Percentiles rank a stretch among this genome's conserved stretches.
These are phyloP conservation scores for Hydrozoanthus gracilis DNA, from an alignment of 92 coral and sea anemone species.

Conservation along the genomic window DNA sequence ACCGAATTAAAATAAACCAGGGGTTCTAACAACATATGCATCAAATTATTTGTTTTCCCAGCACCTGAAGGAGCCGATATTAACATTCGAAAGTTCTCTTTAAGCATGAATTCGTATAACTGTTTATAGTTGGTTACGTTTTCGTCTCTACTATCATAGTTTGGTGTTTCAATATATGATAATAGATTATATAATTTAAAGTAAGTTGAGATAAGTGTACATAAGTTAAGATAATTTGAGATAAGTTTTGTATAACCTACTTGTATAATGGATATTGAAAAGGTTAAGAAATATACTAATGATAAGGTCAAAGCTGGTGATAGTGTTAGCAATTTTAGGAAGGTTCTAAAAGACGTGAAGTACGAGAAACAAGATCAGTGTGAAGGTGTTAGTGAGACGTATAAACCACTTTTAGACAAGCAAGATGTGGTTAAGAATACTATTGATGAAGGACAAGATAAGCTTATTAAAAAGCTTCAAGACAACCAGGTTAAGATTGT, in stretches of 20 bases:
- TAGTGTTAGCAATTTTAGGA: background rate
- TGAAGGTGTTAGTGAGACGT: no score
- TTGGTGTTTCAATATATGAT: background rate
- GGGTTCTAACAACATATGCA: background rate
- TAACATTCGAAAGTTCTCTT: background rate
- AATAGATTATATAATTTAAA: background rate
- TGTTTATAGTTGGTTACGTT: background rate
- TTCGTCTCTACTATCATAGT: background rate
- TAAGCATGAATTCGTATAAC: background rate
- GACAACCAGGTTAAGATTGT: no score
- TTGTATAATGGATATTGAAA: no score
- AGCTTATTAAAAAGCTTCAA: background rate
- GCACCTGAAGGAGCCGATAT: no score
- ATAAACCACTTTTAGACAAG: no score
- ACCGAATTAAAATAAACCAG: no score
- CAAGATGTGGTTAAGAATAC: background rate
- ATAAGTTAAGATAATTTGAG: background rate
- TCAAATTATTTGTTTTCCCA: no score
- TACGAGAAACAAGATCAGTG: no score
- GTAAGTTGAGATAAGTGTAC: background rate
- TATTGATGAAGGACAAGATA: conserved; percentile 11
- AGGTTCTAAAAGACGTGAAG: no score
- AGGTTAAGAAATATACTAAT: no score
- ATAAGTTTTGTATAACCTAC: background rate
- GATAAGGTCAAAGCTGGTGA: background rate